Evolutionary conservation across 2,113 vertebrate species (phyloP).

Genomic region (Corythoichthys intestinalis): DNA sequence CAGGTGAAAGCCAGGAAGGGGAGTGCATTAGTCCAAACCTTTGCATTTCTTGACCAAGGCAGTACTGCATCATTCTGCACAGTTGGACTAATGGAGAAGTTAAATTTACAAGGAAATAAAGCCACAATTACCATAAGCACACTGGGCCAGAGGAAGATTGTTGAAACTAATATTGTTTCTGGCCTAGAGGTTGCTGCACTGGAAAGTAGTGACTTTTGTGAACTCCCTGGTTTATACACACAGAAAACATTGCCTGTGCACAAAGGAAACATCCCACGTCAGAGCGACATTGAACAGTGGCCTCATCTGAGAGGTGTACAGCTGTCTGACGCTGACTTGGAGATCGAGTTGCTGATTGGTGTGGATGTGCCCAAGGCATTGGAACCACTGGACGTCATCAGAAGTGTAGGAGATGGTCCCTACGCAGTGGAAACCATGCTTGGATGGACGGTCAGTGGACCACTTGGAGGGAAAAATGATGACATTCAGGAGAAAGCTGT

Average conservation of each 20-base stretch:
- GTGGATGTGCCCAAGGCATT: background rate
- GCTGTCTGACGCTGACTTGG: background rate
- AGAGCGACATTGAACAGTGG: background rate
- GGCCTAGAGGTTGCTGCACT: background rate
- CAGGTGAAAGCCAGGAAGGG: constrained; percentile 5
- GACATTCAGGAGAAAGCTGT: background rate
- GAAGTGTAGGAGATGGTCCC: background rate
- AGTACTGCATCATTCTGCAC: constrained; percentile 8
- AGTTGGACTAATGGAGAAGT: background rate
- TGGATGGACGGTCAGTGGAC: background rate
- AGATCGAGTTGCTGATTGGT: background rate
- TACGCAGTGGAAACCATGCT: background rate
- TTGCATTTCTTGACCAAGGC: background rate
- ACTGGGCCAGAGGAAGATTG: background rate
- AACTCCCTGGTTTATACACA: background rate
- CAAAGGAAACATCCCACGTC: background rate
- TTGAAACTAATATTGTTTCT: background rate
- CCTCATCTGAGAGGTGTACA: background rate
- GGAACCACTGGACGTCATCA: background rate
- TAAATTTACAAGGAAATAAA: background rate
- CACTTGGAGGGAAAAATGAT: background rate
- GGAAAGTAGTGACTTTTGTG: background rate
- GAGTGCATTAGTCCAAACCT: background rate
- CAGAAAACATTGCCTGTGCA: background rate
- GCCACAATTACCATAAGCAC: background rate